Base-by-base conservation (phyloP, 2,888 invertebrate species). In the Seladonia tumulorum region DNA sequence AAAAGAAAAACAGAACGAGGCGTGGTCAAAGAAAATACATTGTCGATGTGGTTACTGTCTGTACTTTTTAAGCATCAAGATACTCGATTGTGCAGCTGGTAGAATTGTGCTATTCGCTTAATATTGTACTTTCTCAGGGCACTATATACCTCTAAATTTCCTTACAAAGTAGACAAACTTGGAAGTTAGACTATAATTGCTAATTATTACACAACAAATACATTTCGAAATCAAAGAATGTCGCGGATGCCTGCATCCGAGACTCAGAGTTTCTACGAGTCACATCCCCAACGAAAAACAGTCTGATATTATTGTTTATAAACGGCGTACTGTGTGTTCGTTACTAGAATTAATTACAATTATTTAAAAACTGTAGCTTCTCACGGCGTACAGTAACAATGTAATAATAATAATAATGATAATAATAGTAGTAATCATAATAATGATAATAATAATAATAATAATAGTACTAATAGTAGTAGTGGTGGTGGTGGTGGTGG, bases 201-300 rank as follows among this genome's bases (percentile, higher is more conserved):
- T 42, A 77, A 77, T 57, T 47, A 57, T 77, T 66, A 68, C 39
- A 39, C 29, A 57, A 70, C n/a, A 63, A 70, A 70, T 76, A 45
- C 12, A 53, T 53, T 22, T 57, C 8, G 57, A 81, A 82, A 70
- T 39, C 12, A 66, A 66, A 35, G 74, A 42, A 22, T 39, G 70
- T 85, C 87, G 63, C 83, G 83, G 75, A 90, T 88, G 89, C 90
- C 90, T 81, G 90, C 90, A 90, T 90, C 77, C 79, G 83, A 87
- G 82, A 85, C 14, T 63, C 12, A 49, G 29, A 47, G 66, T 76
- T 78, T 25, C 18, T 82, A 81, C 5, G n/a, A 86, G 25, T 74
- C 57, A 14, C 35, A 45, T 45, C 66, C n/a, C 57, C 42, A 76
- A 71, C 42, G n/a, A 83, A 22, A 79, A 42, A 82, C 66, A 29